Conservation (phyloP, 2,888 invertebrate genomes). For the Phalangium opilio region DNA sequence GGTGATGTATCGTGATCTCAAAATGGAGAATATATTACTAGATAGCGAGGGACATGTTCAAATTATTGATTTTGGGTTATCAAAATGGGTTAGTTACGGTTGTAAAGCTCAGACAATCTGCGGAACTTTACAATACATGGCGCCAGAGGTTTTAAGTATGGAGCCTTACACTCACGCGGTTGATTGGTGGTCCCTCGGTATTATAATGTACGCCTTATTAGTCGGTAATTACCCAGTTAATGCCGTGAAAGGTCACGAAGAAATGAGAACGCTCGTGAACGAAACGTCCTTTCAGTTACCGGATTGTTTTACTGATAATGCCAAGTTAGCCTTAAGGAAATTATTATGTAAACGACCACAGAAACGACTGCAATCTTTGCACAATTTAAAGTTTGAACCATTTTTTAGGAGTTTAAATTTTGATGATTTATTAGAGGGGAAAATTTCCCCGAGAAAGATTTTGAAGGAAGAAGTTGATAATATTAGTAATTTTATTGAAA, state of each 20-base stretch:
- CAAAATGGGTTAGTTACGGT: constrained; percentile 74
- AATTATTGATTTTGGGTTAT: constrained; percentile 79
- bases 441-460: constrained; percentile 22
- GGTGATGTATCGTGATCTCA: constrained; percentile 74
- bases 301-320: no score
- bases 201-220: constrained; percentile 63
- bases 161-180: constrained; percentile 71
- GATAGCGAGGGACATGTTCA: constrained; percentile 45
- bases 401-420: constrained; percentile 55
- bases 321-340: constrained; percentile 23
- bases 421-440: constrained; percentile 39
- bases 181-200: constrained; percentile 92
- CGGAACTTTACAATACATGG: constrained; percentile 87
- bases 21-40: constrained; percentile 31
- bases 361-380: constrained; percentile 45
- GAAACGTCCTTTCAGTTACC: no score
- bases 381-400: constrained; percentile 48
- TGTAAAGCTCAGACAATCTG: constrained; percentile 70
- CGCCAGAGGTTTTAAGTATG: constrained; percentile 67
- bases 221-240: constrained; percentile 32
- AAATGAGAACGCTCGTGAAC: no score
- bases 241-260: no score
- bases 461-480: no score
- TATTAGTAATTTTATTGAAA: no score
- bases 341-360: constrained; percentile 48